Evolutionary conservation across 2,888 invertebrate genomes (phyloP), one percentile per base, ranked within the genome.

Genomic region (Melinaea menophilus): DNA sequence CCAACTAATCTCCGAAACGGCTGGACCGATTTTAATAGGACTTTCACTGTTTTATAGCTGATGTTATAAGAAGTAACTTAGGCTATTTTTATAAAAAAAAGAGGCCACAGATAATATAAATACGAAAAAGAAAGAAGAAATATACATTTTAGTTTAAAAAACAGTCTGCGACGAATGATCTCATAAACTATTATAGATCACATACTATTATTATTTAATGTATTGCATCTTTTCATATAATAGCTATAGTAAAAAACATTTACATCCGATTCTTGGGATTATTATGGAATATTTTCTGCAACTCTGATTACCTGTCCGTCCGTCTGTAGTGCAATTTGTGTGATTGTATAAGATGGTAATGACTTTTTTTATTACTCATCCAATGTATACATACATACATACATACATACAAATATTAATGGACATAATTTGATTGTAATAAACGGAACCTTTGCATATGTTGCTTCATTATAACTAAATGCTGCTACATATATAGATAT

Each of bases 211-310:
- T 22, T 22, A 22, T 22, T 22, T 79, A 74, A 69, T 67, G 67
- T 79, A 82, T n/a, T n/a, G n/a, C 12, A 46, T n/a, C 46, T n/a
- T 78, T 77, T 71, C 71, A 70, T 56, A 22, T 61, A 61, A 58
- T 58, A 51, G 48, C 12, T 54, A 46, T 34, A 35, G 33, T 34
- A 13, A 57, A 51, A 51, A 51, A 51, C 22, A 22, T 31, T 31
- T 51, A 51, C 31, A 31, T 51, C 31, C 31, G 51, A 51, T 51
- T 9, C 31, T 22, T 22, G 22, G 51, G 51, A 3, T 31, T 51
- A 51, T 51, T 51, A 51, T 51, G 7, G 51, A 22, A 31, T 51
- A 51, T 51, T 51, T 48, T 51, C 51, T 51, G 51, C 51, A 0
- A 51, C 31, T 51, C n/a, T 51, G 51, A 51, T 51, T 51, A 51